Percentiles rank a stretch among this genome's conserved stretches.
phyloP scores from a whole-genome alignment of 1,140 invertebrate genomes.

The Dendroctonus ponderosae region DNA sequence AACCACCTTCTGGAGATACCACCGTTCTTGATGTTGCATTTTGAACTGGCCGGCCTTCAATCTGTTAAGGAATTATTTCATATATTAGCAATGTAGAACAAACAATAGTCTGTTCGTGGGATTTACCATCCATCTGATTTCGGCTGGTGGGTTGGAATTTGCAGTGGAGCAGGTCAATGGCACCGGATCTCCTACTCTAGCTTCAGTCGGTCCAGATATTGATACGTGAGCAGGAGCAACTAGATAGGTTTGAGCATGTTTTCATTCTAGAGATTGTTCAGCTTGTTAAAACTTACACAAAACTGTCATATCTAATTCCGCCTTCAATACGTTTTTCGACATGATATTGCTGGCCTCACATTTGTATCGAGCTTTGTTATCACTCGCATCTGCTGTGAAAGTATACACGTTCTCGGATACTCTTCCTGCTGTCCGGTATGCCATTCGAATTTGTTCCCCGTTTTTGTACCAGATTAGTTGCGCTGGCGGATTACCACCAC shows the following conservation, averaged over 20 bases:
- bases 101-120: not conserved
- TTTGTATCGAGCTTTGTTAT: slow-evolving; percentile 89
- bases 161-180: slow-evolving; percentile 83
- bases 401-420: slow-evolving; percentile 85
- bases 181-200: slow-evolving; percentile 82
- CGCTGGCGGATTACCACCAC: slow-evolving; percentile 93
- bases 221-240: slow-evolving; percentile 86
- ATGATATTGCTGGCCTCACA: slow-evolving; percentile 92
- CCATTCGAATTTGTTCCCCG: slow-evolving; percentile 64
- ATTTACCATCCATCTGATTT: slow-evolving; percentile 83
- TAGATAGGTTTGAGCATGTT: slow-evolving; percentile 52
- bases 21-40: slow-evolving; percentile 65
- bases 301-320: slow-evolving; percentile 83
- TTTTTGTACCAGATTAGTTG: slow-evolving; percentile 94
- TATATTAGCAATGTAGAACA: not conserved
- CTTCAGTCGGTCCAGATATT: slow-evolving; percentile 84
- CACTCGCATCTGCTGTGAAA: slow-evolving; percentile 81
- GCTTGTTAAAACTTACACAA: slow-evolving; percentile 74
- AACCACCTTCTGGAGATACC: slow-evolving; percentile 74
- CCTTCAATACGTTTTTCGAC: slow-evolving; percentile 76
- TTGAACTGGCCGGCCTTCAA: slow-evolving; percentile 66
- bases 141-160: slow-evolving; percentile 87
- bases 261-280: not conserved
- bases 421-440: slow-evolving; percentile 66
- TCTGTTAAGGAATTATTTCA: slow-evolving; percentile 7